Evolutionary conservation across 1,140 invertebrate species (phyloP).

Genomic region (Chymomyza costata): DNA sequence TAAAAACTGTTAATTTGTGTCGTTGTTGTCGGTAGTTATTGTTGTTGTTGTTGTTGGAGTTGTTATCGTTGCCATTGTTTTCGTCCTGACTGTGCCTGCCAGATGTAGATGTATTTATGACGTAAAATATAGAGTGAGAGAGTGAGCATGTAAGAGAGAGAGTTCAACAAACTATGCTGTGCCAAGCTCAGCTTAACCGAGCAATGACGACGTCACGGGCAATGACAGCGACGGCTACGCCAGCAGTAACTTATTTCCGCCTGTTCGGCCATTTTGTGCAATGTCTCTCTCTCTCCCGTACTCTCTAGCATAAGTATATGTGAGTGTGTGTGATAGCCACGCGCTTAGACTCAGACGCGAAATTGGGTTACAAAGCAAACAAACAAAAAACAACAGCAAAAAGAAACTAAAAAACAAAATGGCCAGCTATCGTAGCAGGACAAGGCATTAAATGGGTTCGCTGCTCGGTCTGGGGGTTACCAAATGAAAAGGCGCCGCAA

Average conservation of each 20-base stretch:
- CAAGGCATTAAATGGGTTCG: not conserved
- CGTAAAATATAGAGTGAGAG: too few species aligned
- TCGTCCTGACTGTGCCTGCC: not conserved
- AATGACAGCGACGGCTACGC: too few species aligned
- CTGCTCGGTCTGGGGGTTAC: not conserved
- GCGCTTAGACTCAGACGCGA: constrained; percentile 22
- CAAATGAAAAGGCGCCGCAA: constrained; percentile 32
- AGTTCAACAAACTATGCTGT: constrained; percentile 48
- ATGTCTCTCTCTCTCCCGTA: constrained; percentile 18
- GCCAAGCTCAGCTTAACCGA: constrained; percentile 6
- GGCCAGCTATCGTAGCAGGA: not conserved
- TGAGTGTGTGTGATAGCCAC: constrained; percentile 2
- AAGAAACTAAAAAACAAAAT: too few species aligned
- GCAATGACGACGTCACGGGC: constrained; percentile 41
- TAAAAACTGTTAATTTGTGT: constrained; percentile 59
- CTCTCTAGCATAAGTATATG: not conserved
- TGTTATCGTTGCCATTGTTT: constrained; percentile 14
- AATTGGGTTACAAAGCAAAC: constrained; percentile 66
- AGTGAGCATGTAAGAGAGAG: constrained; percentile 36
- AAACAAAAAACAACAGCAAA: constrained; percentile 19
- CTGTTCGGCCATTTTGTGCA: constrained; percentile 27
- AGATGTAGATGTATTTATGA: constrained; percentile 7
- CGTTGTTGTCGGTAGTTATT: too few species aligned
- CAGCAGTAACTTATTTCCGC: constrained; percentile 35
- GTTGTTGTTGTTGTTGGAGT: constrained; percentile 14